These are phyloP conservation scores for Frankliniella intonsa DNA, from an alignment of 2,888 invertebrate species.

Conservation along the genomic window DNA sequence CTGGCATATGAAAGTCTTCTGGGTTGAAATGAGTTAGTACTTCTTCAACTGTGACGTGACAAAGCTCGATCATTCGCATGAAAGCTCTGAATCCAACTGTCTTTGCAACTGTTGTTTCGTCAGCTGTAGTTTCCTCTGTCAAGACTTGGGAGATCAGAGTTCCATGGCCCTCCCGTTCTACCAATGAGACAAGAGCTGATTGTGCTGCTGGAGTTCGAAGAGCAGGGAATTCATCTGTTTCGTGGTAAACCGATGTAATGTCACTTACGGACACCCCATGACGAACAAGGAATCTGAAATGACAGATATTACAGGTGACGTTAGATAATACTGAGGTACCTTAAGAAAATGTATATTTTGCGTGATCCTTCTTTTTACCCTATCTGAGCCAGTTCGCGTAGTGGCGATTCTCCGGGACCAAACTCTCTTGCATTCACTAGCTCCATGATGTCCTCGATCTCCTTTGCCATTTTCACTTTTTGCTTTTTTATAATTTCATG, in stretches of 20 bases:
- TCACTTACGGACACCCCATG: constrained; percentile 71
- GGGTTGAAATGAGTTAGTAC: constrained; percentile 76
- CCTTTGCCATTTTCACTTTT: constrained; percentile 56
- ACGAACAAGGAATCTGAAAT: constrained; percentile 57
- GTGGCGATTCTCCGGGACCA: constrained; percentile 71
- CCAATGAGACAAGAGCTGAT: constrained; percentile 76
- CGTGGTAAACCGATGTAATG: constrained; percentile 59
- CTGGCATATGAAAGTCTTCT: constrained; percentile 74
- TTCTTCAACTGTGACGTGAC: constrained; percentile 76
- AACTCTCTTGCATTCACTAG: constrained; percentile 72
- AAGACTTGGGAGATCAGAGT: constrained; percentile 75
- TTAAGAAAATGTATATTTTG: too few species aligned
- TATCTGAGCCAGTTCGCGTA: constrained; percentile 77
- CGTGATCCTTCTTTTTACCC: constrained; percentile 45
- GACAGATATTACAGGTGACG: background rate
- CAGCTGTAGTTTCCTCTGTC: constrained; percentile 72
- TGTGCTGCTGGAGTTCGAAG: constrained; percentile 76
- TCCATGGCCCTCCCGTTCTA: constrained; percentile 77
- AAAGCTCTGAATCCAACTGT: constrained; percentile 81
- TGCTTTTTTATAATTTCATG: constrained; percentile 54
- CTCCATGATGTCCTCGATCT: constrained; percentile 70
- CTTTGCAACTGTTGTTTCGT: constrained; percentile 70
- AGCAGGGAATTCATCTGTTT: constrained; percentile 73
- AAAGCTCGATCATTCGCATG: constrained; percentile 76
- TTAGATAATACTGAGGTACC: too few species aligned